A percentile compares a stretch with the other conserved stretches of the same genome.
Evolutionary conservation across 2,888 invertebrate species (phyloP).

Genomic region (Aromia moschata): DNA sequence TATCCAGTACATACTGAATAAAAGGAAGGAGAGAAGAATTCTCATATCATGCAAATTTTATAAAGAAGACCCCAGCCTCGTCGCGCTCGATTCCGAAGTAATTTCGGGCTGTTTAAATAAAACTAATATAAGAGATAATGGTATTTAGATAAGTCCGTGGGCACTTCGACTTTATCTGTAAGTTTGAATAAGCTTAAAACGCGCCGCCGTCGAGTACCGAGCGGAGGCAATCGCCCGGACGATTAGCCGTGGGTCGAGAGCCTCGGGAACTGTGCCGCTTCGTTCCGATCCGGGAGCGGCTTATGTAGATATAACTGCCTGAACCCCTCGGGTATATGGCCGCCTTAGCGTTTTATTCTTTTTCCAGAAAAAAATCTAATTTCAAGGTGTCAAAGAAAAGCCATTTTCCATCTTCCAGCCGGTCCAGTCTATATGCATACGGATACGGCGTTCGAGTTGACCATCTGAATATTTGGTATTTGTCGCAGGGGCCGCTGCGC

Average conservation of each 20-base stretch:
- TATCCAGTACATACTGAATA: not conserved
- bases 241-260: not conserved
- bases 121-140: slow-evolving; percentile 35
- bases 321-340: slow-evolving; percentile 37
- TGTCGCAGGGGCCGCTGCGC: slow-evolving; percentile 17
- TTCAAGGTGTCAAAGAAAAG: slow-evolving; percentile 66
- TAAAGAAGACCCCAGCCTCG: slow-evolving; percentile 25
- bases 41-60: slow-evolving; percentile 34
- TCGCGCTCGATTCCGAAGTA: slow-evolving; percentile 31
- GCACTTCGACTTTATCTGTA: slow-evolving; percentile 29
- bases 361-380: slow-evolving; percentile 64
- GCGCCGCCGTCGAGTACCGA: not conserved
- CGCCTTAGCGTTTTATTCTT: slow-evolving; percentile 50
- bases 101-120: slow-evolving; percentile 33
- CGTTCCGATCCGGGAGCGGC: slow-evolving; percentile 42
- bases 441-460: slow-evolving; percentile 59
- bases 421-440: slow-evolving; percentile 60
- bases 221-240: slow-evolving; percentile 13
- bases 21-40: not conserved
- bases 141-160: slow-evolving; percentile 32
- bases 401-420: slow-evolving; percentile 63
- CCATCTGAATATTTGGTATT: slow-evolving; percentile 57
- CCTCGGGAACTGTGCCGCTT: slow-evolving; percentile 45
- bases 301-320: slow-evolving; percentile 50
- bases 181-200: slow-evolving; percentile 26